Conservation (phyloP, 2,113 vertebrate genomes). For the Gobio gobio region DNA sequence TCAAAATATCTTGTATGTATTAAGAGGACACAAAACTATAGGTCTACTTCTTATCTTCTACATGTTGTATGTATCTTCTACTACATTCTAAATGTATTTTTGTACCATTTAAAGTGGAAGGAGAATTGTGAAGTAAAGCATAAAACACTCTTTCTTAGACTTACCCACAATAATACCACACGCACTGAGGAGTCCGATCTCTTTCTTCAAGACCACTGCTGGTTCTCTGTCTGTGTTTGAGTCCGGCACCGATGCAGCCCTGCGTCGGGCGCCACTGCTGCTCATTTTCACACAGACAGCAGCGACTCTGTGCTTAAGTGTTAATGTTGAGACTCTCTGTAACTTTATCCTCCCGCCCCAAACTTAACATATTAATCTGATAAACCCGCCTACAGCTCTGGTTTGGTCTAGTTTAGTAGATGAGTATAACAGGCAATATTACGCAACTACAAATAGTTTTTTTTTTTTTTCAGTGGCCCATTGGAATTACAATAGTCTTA, state of each 20-base stretch:
- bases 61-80: no score
- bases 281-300: constrained; percentile 55
- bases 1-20: background rate
- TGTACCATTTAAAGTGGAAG: background rate
- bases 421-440: background rate
- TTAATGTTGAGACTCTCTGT: background rate
- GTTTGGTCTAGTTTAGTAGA: constrained; percentile 23
- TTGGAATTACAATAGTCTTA: background rate
- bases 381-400: constrained; percentile 3
- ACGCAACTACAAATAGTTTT: constrained; percentile 11
- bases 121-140: background rate
- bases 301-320: background rate
- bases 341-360: constrained; percentile 15
- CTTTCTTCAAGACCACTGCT: constrained; percentile 83
- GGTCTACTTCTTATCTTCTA: background rate
- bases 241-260: constrained; percentile 49
- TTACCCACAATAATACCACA: constrained; percentile 86
- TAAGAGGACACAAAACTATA: background rate
- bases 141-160: constrained; percentile 44
- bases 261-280: constrained; percentile 62
- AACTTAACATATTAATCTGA: constrained; percentile 1
- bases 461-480: background rate
- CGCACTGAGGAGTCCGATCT: constrained; percentile 83
- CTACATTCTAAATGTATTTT: no score
- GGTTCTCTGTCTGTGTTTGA: constrained; percentile 12